These are phyloP conservation scores for Urocolius indicus DNA, from an alignment of 2,113 vertebrate species.

Conservation along the genomic window DNA sequence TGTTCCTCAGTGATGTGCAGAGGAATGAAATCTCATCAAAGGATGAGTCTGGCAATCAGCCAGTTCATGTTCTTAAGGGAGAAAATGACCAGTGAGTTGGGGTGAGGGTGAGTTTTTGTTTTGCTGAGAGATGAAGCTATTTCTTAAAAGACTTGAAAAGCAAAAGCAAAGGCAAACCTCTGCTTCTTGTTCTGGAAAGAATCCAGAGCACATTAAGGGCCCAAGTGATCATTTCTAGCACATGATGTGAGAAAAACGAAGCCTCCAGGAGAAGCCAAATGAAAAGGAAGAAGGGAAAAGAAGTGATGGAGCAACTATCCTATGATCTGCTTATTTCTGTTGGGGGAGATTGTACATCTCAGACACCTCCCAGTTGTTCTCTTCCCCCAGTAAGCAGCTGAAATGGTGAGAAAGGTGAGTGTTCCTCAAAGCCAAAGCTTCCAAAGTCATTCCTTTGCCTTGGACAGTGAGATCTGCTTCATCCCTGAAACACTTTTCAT, in stretches of 20 bases:
- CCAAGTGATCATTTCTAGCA: neutral
- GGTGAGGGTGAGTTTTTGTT: too few relatives aligned
- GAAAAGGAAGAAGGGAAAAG: constrained; percentile 3
- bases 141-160: constrained; percentile 6
- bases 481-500: neutral
- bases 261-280: neutral
- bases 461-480: neutral
- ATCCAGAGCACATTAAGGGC: constrained; percentile 1
- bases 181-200: constrained; percentile 23
- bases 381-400: neutral
- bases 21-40: constrained; percentile 1
- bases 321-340: neutral
- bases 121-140: neutral
- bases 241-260: neutral
- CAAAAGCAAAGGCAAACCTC: constrained; percentile 34
- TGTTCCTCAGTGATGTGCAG: neutral
- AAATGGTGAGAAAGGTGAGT: neutral
- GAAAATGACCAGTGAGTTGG: neutral
- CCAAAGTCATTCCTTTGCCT: neutral
- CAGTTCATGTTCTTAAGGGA: neutral
- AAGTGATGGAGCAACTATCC: neutral
- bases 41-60: neutral
- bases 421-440: neutral
- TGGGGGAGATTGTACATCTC: neutral
- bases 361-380: neutral